Evolutionary conservation across 2,888 invertebrate genomes (phyloP).

Genomic region (Eucriotettix oculatus): DNA sequence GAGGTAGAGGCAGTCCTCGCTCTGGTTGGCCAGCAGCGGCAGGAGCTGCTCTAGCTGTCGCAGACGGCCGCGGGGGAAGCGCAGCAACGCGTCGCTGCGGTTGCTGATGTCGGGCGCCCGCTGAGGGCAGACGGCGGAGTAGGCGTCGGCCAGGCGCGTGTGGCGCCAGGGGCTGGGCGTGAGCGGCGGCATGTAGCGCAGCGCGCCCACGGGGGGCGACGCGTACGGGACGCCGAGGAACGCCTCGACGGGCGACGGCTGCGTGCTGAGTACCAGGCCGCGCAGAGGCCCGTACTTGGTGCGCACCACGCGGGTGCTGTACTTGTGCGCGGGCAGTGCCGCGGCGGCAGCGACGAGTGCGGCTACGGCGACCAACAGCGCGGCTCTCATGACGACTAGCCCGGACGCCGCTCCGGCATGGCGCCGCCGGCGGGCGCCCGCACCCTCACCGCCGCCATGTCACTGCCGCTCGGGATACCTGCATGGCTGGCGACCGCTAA

Average conservation of each 20-base stretch:
- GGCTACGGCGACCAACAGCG: background rate
- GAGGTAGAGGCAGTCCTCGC: constrained; percentile 94
- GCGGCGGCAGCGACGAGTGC: constrained; percentile 1
- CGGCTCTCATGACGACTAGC: background rate
- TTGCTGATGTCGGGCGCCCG: constrained; percentile 36
- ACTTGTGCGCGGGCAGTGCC: constrained; percentile 47
- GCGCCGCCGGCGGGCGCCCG: constrained; percentile 1
- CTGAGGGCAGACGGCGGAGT: constrained; percentile 80
- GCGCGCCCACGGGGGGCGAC: constrained; percentile 73
- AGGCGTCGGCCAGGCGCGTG: constrained; percentile 60
- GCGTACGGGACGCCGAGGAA: constrained; percentile 90
- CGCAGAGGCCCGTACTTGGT: constrained; percentile 82
- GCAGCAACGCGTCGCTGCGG: constrained; percentile 35
- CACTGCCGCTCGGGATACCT: too few species aligned
- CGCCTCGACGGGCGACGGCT: constrained; percentile 60
- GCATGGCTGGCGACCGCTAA: too few species aligned
- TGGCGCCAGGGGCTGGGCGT: constrained; percentile 79
- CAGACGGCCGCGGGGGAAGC: constrained; percentile 69
- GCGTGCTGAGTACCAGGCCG: constrained; percentile 65
- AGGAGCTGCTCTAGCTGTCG: constrained; percentile 69
- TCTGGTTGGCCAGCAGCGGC: constrained; percentile 76
- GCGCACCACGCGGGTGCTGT: constrained; percentile 64
- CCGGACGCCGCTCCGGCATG: background rate
- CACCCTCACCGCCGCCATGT: background rate
- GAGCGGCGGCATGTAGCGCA: constrained; percentile 91